Base-by-base conservation (phyloP, 2,888 invertebrate genomes). In the Sinodicranocentrus sp. region DNA sequence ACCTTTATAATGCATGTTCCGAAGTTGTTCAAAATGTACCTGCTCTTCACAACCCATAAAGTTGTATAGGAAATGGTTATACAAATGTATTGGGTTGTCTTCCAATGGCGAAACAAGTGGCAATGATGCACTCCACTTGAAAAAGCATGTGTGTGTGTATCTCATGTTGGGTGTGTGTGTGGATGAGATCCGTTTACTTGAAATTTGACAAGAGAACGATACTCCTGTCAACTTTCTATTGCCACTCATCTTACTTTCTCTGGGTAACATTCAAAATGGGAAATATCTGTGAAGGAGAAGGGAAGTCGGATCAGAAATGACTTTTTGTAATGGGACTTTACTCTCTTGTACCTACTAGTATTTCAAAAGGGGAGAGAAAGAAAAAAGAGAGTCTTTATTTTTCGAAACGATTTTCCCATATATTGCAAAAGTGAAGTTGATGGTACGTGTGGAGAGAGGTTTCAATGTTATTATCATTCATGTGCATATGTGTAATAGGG, bases 201-300 rank as follows among this genome's bases (percentile, higher is more conserved):
- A 59, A 59, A 54, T 59, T 19, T 68, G 59, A 78, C 68, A 70
- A 59, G 59, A 48, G 59, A 63, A 78, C 33, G 63, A 79, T 59
- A 77, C 63, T 71, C 78, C 65, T 80, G 72, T 72, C 72, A 80
- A 44, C 65, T 67, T 59, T 71, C 61, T 72, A 79, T 48, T 61
- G 79, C 79, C 61, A 70, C 68, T 79, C 68, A 79, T 79, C 79
- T 79, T 79, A 71, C 71, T 71, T 63, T 79, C 48, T n/a, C n/a
- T n/a, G n/a, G n/a, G n/a, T n/a, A n/a, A n/a, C n/a, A n/a, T n/a
- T n/a, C n/a, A n/a, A n/a, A n/a, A n/a, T n/a, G n/a, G n/a, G n/a
- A n/a, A n/a, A n/a, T n/a, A n/a, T n/a, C n/a, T n/a, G n/a, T n/a
- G n/a, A n/a, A n/a, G n/a, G n/a, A n/a, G n/a, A n/a, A n/a, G 33